Percentiles rank a stretch among this genome's conserved stretches.
These are phyloP conservation scores for Phaethornis superciliosus DNA, from an alignment of 2,113 vertebrate species.

Conservation along the genomic window DNA sequence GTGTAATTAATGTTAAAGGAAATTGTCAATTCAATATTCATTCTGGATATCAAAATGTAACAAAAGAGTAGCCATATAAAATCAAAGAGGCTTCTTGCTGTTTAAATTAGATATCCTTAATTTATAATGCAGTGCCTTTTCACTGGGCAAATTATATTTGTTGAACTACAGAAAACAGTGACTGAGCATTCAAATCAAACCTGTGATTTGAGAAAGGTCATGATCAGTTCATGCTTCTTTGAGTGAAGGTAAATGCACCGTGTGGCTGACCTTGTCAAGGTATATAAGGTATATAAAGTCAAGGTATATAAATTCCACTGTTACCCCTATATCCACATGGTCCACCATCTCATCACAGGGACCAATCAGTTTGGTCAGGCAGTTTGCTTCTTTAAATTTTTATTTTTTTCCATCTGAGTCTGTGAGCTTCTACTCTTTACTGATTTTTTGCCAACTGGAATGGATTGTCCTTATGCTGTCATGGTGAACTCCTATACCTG, in stretches of 20 bases:
- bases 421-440: not conserved
- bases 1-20: not conserved
- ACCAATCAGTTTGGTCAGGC: not conserved
- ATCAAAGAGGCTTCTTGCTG: not conserved
- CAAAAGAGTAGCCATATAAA: not conserved
- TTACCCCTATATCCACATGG: not conserved
- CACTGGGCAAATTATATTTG: not conserved
- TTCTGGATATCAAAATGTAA: not conserved
- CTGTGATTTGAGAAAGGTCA: not conserved
- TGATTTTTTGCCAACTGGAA: not conserved
- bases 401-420: not conserved
- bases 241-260: not conserved
- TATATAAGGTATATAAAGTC: no score
- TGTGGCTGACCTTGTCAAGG: not conserved
- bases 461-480: rapidly evolving
- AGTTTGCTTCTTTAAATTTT: no score
- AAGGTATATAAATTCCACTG: not conserved
- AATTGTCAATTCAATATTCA: not conserved
- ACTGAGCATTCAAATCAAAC: not conserved
- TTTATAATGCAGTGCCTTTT: not conserved
- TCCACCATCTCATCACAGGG: not conserved
- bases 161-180: not conserved
- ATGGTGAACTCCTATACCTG: not conserved
- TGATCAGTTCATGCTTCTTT: not conserved
- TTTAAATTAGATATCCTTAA: not conserved